Evolutionary conservation across 2,888 invertebrate genomes (phyloP), one percentile per base, ranked within the genome.

Genomic region (Andrena minutula): DNA sequence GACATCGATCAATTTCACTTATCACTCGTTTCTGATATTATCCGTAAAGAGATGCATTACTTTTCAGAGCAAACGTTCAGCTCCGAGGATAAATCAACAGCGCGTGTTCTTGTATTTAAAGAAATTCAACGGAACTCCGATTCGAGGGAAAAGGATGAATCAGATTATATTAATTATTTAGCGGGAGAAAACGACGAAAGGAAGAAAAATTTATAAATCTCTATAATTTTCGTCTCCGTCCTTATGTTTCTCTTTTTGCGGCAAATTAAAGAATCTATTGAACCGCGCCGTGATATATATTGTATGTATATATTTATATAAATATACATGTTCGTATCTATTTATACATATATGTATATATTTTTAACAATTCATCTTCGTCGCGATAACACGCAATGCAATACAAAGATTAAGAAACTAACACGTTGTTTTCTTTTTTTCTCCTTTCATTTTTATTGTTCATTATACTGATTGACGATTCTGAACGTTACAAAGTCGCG

Each of bases 301-400:
- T 41, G 16, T 41, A 41, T 41, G 16, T 73, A 63, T 68, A 73
- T 65, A 82, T 80, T 81, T 73, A 81, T 80, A 80, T 80, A 81
- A 81, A 73, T 80, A 80, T 73, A 80, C 73, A 80, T 80, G 68
- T 80, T 73, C 63, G 73, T 47, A 20, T 81, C 73, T 35, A 68
- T 63, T 82, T 82, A 61, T 68, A 73, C 73, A 73, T 82, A 64
- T 80, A 58, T 56, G 68, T 82, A 58, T 41, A 49, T 20, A 56
- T 10, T 63, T 63, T 80, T 41, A 80, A 81, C 66, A 70, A 79
- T 69, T 10, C 64, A 32, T 68, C 56, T 49, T 35, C 28, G 32
- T 47, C 61, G 53, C 61, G 53, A 56, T 47, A 73, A 68, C 61
- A 56, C 53, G 16, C 20, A 75, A 47, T 53, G 47, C 26, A 53